Evolutionary conservation across 2,888 invertebrate genomes (phyloP), one percentile per base, ranked within the genome.

Genomic region (Girardia tigrina): DNA sequence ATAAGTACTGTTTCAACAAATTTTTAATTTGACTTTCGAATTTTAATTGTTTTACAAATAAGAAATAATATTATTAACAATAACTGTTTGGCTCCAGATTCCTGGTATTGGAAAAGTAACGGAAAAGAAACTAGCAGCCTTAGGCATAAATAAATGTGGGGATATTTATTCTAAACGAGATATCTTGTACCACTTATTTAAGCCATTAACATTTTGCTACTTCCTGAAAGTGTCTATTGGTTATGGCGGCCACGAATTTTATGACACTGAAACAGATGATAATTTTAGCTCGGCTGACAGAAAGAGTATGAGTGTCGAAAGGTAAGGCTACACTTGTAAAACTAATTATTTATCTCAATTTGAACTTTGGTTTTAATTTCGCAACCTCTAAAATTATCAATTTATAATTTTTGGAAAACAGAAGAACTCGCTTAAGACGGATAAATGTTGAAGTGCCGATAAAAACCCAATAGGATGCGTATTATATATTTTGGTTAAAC

Each of bases 101-200:
- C 80, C 83, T 78, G 87, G 87, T 14, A 86, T 87, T 77, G 87
- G 87, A 1, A 83, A 84, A 77, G 86, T 86, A n/a, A 83, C 85
- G 0, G 87, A 87, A 80, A 85, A 85, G 42, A 82, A 87, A 80
- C 80, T 88, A 70, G 82, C 83, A 76, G 85, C 86, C 0, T 78
- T 87, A 16, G 86, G 83, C 0, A 83, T 88, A 28, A 79, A 79
- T 20, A 86, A 82, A 0, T 87, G 87, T 78, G 80, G 81, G 1
- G 86, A 88, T 79, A 80, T 88, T 75, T 85, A 84, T 80, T 79
- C 83, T 4, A 82, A 85, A 76, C 80, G 87, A 26, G 86, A 82
- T 14, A 78, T 85, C 0, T 79, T 88, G 16, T 83, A 83, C 42
- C 82, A 86, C 29, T 81, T 87, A 0, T 87, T 86, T 79, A 85